Evolutionary conservation across 2,888 invertebrate genomes (phyloP).

Genomic region (Harpalus rubripes): DNA sequence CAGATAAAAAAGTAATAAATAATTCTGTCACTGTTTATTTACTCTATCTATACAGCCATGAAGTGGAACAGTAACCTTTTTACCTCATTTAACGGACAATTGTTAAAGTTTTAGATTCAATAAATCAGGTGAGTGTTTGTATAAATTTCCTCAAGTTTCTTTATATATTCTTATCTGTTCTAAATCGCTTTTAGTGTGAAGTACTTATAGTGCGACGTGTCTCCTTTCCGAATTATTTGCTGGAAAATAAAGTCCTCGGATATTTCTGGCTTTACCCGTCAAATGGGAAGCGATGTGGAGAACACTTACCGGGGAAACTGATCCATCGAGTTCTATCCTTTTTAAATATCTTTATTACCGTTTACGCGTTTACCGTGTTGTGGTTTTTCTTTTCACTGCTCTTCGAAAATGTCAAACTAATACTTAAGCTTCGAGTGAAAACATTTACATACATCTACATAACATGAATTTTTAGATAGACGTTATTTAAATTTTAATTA

Average conservation of each 20-base stretch:
- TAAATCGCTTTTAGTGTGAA: conserved; percentile 55
- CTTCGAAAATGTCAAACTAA: conserved; percentile 11
- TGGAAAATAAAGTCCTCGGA: conserved; percentile 38
- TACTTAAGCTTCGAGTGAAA: neutral
- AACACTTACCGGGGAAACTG: conserved; percentile 2
- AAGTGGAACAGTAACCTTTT: conserved; percentile 6
- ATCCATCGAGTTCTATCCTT: conserved; percentile 26
- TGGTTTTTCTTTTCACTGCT: conserved; percentile 8
- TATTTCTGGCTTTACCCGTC: conserved; percentile 11
- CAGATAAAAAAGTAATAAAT: no score
- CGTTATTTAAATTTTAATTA: neutral
- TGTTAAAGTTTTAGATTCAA: conserved; percentile 57
- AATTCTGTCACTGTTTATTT: no score
- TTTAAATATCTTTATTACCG: conserved; percentile 31
- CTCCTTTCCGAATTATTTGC: conserved; percentile 46
- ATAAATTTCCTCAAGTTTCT: conserved; percentile 29
- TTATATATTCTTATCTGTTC: conserved; percentile 53
- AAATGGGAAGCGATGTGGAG: conserved; percentile 18
- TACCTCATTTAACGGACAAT: neutral
- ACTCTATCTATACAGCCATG: neutral
- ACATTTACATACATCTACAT: conserved; percentile 25
- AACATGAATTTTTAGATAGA: conserved; percentile 1
- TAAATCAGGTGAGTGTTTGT: conserved; percentile 54
- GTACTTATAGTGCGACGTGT: conserved; percentile 61
- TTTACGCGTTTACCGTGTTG: neutral